Evolutionary conservation across 2,888 invertebrate genomes (phyloP).

Genomic region (Corythucha ciliata): DNA sequence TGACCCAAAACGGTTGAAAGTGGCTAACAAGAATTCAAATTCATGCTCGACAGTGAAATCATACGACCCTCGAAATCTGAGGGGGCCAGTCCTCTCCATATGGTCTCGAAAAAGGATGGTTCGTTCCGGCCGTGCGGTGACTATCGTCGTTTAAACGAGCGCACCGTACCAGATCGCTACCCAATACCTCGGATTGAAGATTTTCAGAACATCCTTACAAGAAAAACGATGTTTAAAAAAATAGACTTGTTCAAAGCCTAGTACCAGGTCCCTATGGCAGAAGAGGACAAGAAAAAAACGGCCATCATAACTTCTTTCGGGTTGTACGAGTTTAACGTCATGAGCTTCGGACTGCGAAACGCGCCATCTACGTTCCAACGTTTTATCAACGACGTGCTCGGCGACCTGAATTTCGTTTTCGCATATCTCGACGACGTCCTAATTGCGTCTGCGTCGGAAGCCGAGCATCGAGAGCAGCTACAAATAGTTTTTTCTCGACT

Average conservation of each 20-base stretch:
- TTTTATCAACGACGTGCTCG: slow-evolving; percentile 32
- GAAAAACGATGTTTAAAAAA: slow-evolving; percentile 22
- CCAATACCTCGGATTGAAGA: slow-evolving; percentile 39
- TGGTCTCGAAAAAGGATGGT: slow-evolving; percentile 35
- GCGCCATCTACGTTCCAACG: slow-evolving; percentile 35
- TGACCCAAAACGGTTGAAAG: slow-evolving; percentile 34
- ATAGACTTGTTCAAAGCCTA: slow-evolving; percentile 23
- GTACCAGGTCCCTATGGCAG: slow-evolving; percentile 15
- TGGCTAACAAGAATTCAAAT: slow-evolving; percentile 36
- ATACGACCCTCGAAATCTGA: slow-evolving; percentile 36
- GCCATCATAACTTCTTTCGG: slow-evolving; percentile 17
- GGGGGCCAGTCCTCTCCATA: slow-evolving; percentile 38
- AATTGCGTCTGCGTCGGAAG: slow-evolving; percentile 30
- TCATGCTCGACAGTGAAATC: slow-evolving; percentile 36
- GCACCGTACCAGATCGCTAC: slow-evolving; percentile 39
- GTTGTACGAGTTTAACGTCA: neutral
- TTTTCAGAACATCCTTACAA: slow-evolving; percentile 33
- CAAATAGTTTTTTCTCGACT: slow-evolving; percentile 27
- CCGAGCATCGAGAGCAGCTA: slow-evolving; percentile 30
- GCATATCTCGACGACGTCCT: slow-evolving; percentile 39
- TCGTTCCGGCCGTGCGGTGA: slow-evolving; percentile 40
- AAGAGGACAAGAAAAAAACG: slow-evolving; percentile 16
- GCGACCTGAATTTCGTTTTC: slow-evolving; percentile 32
- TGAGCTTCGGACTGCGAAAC: slow-evolving; percentile 29
- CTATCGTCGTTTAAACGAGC: slow-evolving; percentile 39